Evolutionary conservation across 2,888 invertebrate genomes (phyloP).

Genomic region (Pheosia gnoma): DNA sequence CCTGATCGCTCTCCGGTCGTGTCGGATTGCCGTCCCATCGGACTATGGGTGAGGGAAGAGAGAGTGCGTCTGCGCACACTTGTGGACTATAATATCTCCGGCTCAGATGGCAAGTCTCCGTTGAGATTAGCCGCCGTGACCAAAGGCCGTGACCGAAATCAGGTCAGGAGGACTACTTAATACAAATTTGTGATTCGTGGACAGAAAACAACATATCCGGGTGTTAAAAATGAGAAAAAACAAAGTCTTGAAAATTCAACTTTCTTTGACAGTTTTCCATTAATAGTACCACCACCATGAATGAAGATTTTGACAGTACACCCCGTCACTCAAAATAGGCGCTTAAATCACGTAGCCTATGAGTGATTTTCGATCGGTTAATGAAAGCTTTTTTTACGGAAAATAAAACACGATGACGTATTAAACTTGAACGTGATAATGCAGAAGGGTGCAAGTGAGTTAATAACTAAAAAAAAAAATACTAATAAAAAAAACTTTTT

Average conservation of each 20-base stretch:
- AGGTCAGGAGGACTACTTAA: no score
- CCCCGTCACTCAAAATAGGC: neutral
- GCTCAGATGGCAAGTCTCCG: no score
- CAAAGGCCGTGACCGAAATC: no score
- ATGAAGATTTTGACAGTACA: neutral
- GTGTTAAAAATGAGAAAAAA: neutral
- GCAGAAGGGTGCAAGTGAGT: slow-evolving; percentile 12
- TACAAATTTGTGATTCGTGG: no score
- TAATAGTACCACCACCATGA: neutral
- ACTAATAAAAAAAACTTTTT: no score
- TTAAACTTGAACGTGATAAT: slow-evolving; percentile 1
- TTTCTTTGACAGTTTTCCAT: neutral
- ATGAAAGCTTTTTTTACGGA: slow-evolving; percentile 25
- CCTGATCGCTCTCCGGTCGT: no score
- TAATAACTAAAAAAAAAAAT: neutral
- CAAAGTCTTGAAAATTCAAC: neutral
- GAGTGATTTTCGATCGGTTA: slow-evolving; percentile 8
- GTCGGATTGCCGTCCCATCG: no score
- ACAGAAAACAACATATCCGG: neutral
- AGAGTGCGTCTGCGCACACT: no score
- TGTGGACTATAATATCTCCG: no score
- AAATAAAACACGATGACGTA: slow-evolving; percentile 22
- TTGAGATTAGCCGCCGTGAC: no score
- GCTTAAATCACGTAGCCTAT: neutral
- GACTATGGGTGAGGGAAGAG: no score